Evolutionary conservation across 1,140 invertebrate genomes (phyloP).

Genomic region (Philaenus spumarius): DNA sequence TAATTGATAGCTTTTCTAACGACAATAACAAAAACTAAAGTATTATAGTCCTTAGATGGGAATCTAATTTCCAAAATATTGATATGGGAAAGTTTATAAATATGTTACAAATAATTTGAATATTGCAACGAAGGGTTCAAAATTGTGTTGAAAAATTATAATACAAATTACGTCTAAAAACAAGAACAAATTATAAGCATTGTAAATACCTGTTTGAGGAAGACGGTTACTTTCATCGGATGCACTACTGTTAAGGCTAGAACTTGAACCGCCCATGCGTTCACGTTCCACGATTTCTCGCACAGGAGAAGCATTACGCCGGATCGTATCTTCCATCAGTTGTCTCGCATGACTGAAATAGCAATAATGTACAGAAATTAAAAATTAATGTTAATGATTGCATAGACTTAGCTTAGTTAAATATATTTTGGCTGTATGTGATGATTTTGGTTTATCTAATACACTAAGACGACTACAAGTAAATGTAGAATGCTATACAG

Average conservation of each 20-base stretch:
- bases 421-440: too few relatives aligned
- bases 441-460: too few relatives aligned
- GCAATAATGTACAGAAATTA: conserved; percentile 9
- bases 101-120: too few relatives aligned
- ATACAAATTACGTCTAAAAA: not conserved
- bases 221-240: conserved; percentile 54
- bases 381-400: conserved; percentile 9
- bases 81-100: too few relatives aligned
- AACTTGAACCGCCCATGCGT: conserved; percentile 55
- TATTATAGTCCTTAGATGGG: too few relatives aligned
- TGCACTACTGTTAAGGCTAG: conserved; percentile 62
- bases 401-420: conserved; percentile 9
- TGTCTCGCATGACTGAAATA: conserved; percentile 72
- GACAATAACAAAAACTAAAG: too few relatives aligned
- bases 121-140: too few relatives aligned
- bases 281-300: conserved; percentile 44
- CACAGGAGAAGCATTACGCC: conserved; percentile 84
- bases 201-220: not conserved
- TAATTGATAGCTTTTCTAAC: too few relatives aligned
- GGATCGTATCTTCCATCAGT: conserved; percentile 86
- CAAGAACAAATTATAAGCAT: not conserved
- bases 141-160: too few relatives aligned
- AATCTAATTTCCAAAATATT: too few relatives aligned
- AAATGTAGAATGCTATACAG: too few relatives aligned
- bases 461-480: too few relatives aligned